Evolutionary conservation across 2,888 invertebrate genomes (phyloP).

Genomic region (Apodemia mormo): DNA sequence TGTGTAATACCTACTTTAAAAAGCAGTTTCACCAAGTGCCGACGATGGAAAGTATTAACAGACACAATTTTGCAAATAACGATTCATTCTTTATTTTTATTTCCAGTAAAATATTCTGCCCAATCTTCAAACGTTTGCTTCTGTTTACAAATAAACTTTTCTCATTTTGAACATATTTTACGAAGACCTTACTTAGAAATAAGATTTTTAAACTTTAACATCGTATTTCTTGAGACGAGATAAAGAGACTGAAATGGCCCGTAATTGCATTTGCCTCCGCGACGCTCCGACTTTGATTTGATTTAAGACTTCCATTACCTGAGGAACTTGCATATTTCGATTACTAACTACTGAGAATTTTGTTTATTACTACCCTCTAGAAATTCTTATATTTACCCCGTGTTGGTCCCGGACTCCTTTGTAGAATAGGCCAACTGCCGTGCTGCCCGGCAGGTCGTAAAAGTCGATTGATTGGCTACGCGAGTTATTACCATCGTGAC

Average conservation of each 20-base stretch:
- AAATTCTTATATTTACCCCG: too few species aligned
- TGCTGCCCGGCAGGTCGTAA: too few species aligned
- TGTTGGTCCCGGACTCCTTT: too few species aligned
- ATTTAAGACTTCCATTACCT: slow-evolving; percentile 27
- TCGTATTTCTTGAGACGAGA: slow-evolving; percentile 25
- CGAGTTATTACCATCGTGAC: too few species aligned
- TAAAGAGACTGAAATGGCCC: slow-evolving; percentile 27
- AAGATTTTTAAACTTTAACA: slow-evolving; percentile 14
- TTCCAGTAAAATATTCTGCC: too few species aligned
- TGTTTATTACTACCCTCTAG: background rate
- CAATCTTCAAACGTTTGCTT: background rate
- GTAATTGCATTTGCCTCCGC: slow-evolving; percentile 26
- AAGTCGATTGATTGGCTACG: too few species aligned
- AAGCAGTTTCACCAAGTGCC: too few species aligned
- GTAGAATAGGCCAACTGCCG: too few species aligned
- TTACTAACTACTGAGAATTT: background rate
- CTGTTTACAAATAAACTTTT: background rate
- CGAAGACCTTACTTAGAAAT: background rate
- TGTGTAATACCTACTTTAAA: too few species aligned
- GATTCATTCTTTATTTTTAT: too few species aligned
- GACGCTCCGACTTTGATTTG: slow-evolving; percentile 24
- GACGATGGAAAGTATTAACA: too few species aligned
- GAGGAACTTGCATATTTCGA: slow-evolving; percentile 17
- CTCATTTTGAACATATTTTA: background rate
- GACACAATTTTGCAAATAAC: too few species aligned